Base-by-base conservation (phyloP, 2,113 vertebrate genomes). In the Beaufortia kweichowensis region DNA sequence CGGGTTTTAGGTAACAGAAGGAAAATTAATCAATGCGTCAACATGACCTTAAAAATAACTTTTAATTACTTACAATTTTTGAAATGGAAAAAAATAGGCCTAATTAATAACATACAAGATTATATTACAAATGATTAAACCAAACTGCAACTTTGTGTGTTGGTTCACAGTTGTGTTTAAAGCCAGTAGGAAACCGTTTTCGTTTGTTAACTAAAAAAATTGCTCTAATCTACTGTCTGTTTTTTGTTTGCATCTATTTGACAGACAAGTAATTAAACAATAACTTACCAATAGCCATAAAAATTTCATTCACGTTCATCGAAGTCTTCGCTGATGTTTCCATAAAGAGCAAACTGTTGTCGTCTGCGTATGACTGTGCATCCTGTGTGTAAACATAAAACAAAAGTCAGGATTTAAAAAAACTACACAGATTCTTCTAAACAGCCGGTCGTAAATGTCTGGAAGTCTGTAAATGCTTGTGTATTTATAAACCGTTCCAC, bases 331-430 rank as follows among this genome's bases (percentile, higher is more conserved):
- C 96, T 82, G 97, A 99, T 0, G 95, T 99, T 84, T 99, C 97
- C 96, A 98, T 99, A 86, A 98, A 99, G 83, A 99, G 93, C 91
- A 99, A 94, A 86, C 96, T 98, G 93, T 99, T 99, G 78, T 99
- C 97, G 83, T 99, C 97, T 89, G 96, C 96, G 76, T 99, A 99
- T 50, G 95, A 95, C 88, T 99, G 95, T 85, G 97, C 97, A 87
- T 98, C 96, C 97, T 98, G 83, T n/a, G 85, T 82, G 26, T 26
- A 79, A 43, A 80, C 2, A 68, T 29, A 67, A n/a, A 35, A 39
- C 6, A 9, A 0, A 4, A 19, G 21, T 1, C 26, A 75, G 21
- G 67, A n/a, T 72, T 72, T n/a, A 11, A 2, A 19, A 12, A 35
- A 62, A 7, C 21, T 21, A 21, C 6, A 33, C 4, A 19, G 19